A percentile compares a stretch with the other conserved stretches of the same genome.
phyloP scores from a whole-genome alignment of 1,140 invertebrate species.

The Drosophila ficusphila region DNA sequence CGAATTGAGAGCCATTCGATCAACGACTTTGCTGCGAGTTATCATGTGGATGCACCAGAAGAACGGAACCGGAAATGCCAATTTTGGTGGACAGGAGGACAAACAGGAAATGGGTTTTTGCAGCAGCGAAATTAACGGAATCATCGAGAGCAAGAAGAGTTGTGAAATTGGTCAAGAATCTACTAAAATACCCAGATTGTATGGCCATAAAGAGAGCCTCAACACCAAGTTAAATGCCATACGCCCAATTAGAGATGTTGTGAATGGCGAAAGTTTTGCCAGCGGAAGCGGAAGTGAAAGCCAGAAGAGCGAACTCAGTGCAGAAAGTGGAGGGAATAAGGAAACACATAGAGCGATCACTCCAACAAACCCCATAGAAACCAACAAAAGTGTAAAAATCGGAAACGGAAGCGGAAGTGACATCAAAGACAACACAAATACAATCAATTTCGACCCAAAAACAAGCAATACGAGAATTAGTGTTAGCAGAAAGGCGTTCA shows the following conservation, averaged over 20 bases:
- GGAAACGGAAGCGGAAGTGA: neutral
- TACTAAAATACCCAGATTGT: too few relatives aligned
- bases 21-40: conserved; percentile 17
- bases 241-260: too few relatives aligned
- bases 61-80: neutral
- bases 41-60: conserved; percentile 49
- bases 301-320: too few relatives aligned
- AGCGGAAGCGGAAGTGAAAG: neutral
- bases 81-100: too few relatives aligned
- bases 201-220: too few relatives aligned
- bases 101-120: neutral
- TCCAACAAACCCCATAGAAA: neutral
- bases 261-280: neutral
- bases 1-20: conserved; percentile 17
- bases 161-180: too few relatives aligned
- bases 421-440: neutral
- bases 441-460: too few relatives aligned
- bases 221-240: too few relatives aligned
- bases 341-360: too few relatives aligned
- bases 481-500: too few relatives aligned
- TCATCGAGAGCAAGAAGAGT: too few relatives aligned
- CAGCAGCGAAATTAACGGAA: neutral
- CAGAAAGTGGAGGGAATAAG: neutral
- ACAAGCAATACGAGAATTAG: too few relatives aligned
- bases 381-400: neutral